Percentiles rank a stretch among this genome's conserved stretches.
These are phyloP conservation scores for Chondrilla cf. caribensis DNA, from an alignment of 37 sponge, comb jelly and placozoan genomes.

Conservation along the genomic window DNA sequence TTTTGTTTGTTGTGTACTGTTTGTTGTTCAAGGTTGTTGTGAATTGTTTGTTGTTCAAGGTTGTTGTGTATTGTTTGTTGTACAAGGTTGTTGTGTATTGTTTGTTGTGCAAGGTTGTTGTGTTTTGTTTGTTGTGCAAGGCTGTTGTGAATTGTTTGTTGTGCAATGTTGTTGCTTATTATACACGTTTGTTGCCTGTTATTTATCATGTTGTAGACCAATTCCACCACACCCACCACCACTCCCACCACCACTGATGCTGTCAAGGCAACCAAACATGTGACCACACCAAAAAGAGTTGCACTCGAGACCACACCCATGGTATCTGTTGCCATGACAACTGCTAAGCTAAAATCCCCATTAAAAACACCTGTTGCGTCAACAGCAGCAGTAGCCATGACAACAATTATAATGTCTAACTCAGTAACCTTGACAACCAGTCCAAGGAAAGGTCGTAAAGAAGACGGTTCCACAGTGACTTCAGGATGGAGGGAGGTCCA, in stretches of 20 bases:
- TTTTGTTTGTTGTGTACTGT: no score
- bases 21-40: neutral
- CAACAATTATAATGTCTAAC: neutral
- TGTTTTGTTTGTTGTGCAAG: neutral
- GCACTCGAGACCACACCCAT: neutral
- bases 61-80: neutral
- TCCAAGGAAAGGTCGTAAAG: conserved; percentile 71
- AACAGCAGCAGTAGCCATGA: neutral
- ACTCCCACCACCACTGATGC: neutral
- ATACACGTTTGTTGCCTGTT: no score
- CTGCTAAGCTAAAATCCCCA: neutral
- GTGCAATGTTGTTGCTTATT: neutral
- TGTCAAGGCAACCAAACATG: conserved; percentile 6
- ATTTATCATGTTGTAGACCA: no score
- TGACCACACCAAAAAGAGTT: neutral
- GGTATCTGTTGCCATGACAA: conserved; percentile 15
- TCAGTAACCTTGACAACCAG: conserved; percentile 30
- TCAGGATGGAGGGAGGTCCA: conserved; percentile 88
- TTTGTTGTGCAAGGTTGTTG: neutral
- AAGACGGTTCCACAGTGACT: conserved; percentile 24
- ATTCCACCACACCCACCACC: no score
- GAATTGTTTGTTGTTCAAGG: neutral
- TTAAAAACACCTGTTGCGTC: neutral
- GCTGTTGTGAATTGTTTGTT: neutral
- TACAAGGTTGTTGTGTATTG: neutral